These are phyloP conservation scores for Trichosurus vulpecula DNA, from an alignment of 2,797 vertebrate genomes.

Conservation along the genomic window DNA sequence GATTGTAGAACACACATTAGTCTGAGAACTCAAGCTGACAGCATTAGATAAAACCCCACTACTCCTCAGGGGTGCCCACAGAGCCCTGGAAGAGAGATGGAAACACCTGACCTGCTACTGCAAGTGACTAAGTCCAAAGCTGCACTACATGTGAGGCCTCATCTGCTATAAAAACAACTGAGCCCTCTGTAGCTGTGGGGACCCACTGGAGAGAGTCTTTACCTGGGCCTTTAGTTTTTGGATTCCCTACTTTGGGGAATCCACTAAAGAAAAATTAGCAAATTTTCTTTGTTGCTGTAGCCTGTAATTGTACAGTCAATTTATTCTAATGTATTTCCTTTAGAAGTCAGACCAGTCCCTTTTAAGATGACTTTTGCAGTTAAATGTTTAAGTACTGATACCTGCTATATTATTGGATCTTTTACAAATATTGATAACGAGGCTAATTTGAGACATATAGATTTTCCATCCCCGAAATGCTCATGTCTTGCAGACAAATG, in stretches of 20 bases:
- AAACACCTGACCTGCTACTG: background rate
- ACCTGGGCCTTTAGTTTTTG: background rate
- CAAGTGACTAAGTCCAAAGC: background rate
- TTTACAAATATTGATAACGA: no score
- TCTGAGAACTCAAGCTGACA: background rate
- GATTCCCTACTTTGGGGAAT: background rate
- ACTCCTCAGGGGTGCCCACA: background rate
- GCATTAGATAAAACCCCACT: background rate
- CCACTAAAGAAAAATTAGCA: background rate
- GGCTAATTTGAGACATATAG: no score
- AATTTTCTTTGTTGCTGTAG: background rate
- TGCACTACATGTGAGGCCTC: background rate
- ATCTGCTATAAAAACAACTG: background rate
- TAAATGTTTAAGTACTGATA: background rate
- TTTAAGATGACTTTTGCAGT: background rate
- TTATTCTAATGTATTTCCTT: background rate
- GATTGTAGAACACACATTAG: background rate
- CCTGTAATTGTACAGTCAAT: background rate
- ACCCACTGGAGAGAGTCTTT: background rate
- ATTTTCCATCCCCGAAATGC: no score
- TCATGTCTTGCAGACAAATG: background rate
- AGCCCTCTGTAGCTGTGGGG: background rate
- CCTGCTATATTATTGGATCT: background rate
- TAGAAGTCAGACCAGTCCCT: background rate
- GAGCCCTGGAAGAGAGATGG: background rate